Percentiles rank a stretch among this genome's conserved stretches.
phyloP scores from a whole-genome alignment of 2,888 invertebrate genomes.

The Cryptus viduatorius region DNA sequence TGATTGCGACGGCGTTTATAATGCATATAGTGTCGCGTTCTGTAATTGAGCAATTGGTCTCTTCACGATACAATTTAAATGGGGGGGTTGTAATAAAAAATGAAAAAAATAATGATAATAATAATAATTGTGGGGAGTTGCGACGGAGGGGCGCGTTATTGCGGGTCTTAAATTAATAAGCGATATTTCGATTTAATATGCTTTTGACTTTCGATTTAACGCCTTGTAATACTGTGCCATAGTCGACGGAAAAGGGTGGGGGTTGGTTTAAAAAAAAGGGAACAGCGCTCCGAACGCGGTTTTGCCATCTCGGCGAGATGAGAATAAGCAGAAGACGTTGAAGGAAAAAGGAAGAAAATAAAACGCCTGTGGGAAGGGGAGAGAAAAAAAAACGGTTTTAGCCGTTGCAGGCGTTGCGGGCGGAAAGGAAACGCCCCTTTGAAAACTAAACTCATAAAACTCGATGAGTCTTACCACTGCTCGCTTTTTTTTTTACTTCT shows the following conservation, averaged over 20 bases:
- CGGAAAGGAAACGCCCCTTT: conserved; percentile 68
- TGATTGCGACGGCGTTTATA: background rate
- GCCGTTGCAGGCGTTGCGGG: conserved; percentile 68
- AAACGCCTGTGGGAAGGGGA: conserved; percentile 11
- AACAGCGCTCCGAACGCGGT: conserved; percentile 60
- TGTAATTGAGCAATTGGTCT: conserved; percentile 44
- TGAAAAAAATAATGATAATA: conserved; percentile 15
- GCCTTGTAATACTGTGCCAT: conserved; percentile 48
- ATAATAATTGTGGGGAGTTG: background rate
- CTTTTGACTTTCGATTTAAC: conserved; percentile 69
- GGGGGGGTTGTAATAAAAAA: background rate
- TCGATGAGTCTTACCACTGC: conserved; percentile 73
- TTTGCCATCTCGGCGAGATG: conserved; percentile 37
- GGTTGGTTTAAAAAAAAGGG: conserved; percentile 55
- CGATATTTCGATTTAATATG: conserved; percentile 46
- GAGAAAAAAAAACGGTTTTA: conserved; percentile 63
- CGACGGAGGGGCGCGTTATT: conserved; percentile 36
- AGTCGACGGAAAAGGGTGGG: background rate
- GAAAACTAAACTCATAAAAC: conserved; percentile 76
- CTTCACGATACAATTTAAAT: conserved; percentile 13
- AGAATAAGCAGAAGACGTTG: conserved; percentile 36
- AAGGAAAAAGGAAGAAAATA: conserved; percentile 17
- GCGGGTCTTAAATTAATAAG: conserved; percentile 36
- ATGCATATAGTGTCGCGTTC: conserved; percentile 4
- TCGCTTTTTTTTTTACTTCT: conserved; percentile 56